These are phyloP conservation scores for Mercenaria mercenaria DNA, from an alignment of 1,140 invertebrate species.

Conservation along the genomic window DNA sequence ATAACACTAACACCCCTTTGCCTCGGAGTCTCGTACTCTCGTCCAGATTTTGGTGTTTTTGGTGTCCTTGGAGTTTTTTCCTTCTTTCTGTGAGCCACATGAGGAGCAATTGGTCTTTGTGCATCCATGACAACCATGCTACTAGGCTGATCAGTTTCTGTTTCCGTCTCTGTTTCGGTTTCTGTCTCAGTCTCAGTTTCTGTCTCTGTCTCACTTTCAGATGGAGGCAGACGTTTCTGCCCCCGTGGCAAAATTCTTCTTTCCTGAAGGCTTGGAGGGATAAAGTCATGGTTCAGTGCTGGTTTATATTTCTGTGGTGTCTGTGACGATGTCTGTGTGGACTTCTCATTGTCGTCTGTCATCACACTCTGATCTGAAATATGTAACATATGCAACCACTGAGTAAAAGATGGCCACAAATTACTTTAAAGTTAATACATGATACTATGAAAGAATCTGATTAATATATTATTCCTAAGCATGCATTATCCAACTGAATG, in stretches of 20 bases:
- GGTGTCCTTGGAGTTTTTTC: constrained; percentile 55
- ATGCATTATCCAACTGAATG: too few relatives aligned
- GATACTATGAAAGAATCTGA: too few relatives aligned
- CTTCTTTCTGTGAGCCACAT: constrained; percentile 25
- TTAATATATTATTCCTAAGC: too few relatives aligned
- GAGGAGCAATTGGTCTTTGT: constrained; percentile 51
- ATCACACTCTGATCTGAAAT: constrained; percentile 73
- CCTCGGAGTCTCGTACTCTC: constrained; percentile 54
- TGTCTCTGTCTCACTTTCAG: constrained; percentile 67
- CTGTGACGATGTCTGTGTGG: constrained; percentile 66
- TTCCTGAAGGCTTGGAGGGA: constrained; percentile 57
- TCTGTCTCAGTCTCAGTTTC: constrained; percentile 70
- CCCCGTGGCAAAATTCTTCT: constrained; percentile 9
- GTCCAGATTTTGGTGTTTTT: constrained; percentile 31
- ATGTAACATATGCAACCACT: background rate
- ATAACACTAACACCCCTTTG: constrained; percentile 45
- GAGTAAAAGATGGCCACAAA: too few relatives aligned
- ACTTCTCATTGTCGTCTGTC: constrained; percentile 73
- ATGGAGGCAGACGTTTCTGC: background rate
- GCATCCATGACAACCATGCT: constrained; percentile 71
- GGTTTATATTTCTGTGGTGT: constrained; percentile 33
- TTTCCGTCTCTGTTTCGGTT: constrained; percentile 62
- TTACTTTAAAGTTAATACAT: too few relatives aligned
- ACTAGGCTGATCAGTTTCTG: constrained; percentile 52
- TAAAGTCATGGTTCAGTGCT: constrained; percentile 42